These are phyloP conservation scores for Lepilemur ruficaudatus DNA, from an alignment of 2,797 vertebrate genomes.

Conservation along the genomic window DNA sequence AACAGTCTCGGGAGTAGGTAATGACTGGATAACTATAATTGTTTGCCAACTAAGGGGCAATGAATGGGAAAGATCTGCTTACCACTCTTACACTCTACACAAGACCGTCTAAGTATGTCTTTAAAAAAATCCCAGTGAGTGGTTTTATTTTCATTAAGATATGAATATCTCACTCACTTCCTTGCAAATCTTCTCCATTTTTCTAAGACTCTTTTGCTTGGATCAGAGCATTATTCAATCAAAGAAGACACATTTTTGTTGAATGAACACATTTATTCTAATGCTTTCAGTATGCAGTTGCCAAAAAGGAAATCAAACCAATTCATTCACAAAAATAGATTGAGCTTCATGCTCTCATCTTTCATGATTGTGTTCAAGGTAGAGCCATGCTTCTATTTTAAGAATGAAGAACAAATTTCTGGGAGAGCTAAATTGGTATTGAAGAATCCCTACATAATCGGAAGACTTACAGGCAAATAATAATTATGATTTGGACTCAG, in stretches of 20 bases:
- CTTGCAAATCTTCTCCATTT: conserved; percentile 56
- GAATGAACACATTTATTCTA: conserved; percentile 64
- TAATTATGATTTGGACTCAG: conserved; percentile 57
- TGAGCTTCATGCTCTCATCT: conserved; percentile 26
- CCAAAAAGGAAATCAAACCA: conserved; percentile 63
- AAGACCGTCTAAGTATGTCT: conserved; percentile 1
- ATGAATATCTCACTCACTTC: conserved; percentile 46
- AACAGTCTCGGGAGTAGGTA: not conserved
- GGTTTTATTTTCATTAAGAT: conserved; percentile 36
- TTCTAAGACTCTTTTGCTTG: conserved; percentile 48
- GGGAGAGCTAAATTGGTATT: conserved; percentile 49
- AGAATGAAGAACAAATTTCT: conserved; percentile 49
- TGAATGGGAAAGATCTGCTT: not conserved
- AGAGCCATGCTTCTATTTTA: conserved; percentile 61
- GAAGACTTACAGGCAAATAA: conserved; percentile 52
- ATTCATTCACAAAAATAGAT: conserved; percentile 63
- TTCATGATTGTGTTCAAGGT: conserved; percentile 48
- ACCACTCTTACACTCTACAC: not conserved
- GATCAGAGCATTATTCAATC: conserved; percentile 53
- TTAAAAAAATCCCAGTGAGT: conserved; percentile 7
- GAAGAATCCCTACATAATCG: conserved; percentile 59
- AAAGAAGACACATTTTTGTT: conserved; percentile 58
- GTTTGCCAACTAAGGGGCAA: not conserved
- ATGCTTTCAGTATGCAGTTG: conserved; percentile 46
- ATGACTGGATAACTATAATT: not conserved